phyloP scores from a whole-genome alignment of 2,797 vertebrate genomes.

The Percopsis omiscomaycus region DNA sequence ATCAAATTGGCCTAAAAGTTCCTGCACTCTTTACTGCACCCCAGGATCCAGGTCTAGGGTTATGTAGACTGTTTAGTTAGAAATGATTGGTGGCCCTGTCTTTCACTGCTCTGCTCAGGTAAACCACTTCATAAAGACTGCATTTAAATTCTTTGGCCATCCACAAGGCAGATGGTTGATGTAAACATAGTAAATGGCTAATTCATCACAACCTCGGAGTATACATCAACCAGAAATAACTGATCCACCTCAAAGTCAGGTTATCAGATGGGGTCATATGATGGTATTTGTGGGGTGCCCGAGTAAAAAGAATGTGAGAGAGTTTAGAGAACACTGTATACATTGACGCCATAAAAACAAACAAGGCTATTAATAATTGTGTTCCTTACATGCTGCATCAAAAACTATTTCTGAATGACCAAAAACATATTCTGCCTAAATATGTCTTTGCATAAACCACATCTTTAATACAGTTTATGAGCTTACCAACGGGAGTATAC shows the following conservation, averaged over 20 bases:
- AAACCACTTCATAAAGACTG: slow-evolving; percentile 71
- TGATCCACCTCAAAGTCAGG: slow-evolving; percentile 29
- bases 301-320: too few species aligned
- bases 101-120: slow-evolving; percentile 65
- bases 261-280: slow-evolving; percentile 5
- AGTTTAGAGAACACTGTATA: too few species aligned
- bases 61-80: slow-evolving; percentile 74
- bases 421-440: too few species aligned
- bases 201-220: slow-evolving; percentile 62
- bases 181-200: slow-evolving; percentile 79
- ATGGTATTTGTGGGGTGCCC: background rate
- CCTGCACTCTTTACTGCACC: slow-evolving; percentile 43
- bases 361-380: too few species aligned
- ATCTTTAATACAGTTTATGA: too few species aligned
- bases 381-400: too few species aligned
- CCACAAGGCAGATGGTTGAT: slow-evolving; percentile 57
- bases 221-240: slow-evolving; percentile 57
- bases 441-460: too few species aligned
- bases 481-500: too few species aligned
- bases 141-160: slow-evolving; percentile 74
- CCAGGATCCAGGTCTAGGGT: slow-evolving; percentile 61
- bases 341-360: too few species aligned
- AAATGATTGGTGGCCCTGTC: slow-evolving; percentile 76
- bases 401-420: too few species aligned
- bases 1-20: slow-evolving; percentile 50